Evolutionary conservation across 2,888 invertebrate genomes (phyloP).

Genomic region (Tinea pellionella): DNA sequence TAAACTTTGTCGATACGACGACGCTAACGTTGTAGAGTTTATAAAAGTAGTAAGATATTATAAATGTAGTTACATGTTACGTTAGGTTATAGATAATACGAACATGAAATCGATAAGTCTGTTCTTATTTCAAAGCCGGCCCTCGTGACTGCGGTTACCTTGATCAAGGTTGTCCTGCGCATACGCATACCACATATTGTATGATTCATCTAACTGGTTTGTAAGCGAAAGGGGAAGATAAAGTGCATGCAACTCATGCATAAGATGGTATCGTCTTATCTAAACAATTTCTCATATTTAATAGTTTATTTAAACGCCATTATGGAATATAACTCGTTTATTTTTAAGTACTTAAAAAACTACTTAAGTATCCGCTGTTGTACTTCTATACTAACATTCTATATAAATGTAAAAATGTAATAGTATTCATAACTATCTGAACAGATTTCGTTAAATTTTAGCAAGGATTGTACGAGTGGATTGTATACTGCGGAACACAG

Average conservation of each 20-base stretch:
- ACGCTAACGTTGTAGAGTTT: no score
- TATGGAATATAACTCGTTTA: not conserved
- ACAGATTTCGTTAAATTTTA: no score
- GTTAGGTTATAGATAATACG: not conserved
- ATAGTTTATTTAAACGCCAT: not conserved
- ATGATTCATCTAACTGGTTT: constrained; percentile 5
- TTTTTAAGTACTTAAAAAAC: not conserved
- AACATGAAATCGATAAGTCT: not conserved
- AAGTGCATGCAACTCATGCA: not conserved
- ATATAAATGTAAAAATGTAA: no score
- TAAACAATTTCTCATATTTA: not conserved
- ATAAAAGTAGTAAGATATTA: no score
- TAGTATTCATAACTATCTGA: no score
- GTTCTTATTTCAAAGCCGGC: not conserved
- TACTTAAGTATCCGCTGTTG: no score
- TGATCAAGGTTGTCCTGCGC: constrained; percentile 32
- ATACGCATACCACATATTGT: constrained; percentile 18
- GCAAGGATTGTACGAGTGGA: no score
- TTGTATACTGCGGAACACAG: no score
- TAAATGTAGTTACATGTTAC: no score
- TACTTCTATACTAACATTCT: no score
- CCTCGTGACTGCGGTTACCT: constrained; percentile 21
- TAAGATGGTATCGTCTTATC: not conserved
- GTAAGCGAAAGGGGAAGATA: constrained; percentile 6
- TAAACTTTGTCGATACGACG: no score